These are phyloP conservation scores for Rotaria macrura DNA, from an alignment of 2,888 invertebrate species.

Conservation along the genomic window DNA sequence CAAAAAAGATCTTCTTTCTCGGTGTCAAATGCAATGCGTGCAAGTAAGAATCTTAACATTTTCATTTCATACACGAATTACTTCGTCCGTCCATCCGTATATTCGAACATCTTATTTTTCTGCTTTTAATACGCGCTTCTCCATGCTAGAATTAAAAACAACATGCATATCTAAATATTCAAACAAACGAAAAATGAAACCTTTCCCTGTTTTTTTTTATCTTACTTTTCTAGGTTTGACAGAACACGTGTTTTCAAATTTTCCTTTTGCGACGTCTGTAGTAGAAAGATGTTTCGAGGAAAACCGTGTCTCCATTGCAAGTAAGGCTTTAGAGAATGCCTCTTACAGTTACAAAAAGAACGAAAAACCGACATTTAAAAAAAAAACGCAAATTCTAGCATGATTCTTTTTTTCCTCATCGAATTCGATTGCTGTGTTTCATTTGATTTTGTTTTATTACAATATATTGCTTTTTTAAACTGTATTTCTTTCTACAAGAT, in stretches of 20 bases:
- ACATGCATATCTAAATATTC: too few relatives aligned
- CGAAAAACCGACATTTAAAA: neutral
- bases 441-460: neutral
- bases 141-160: neutral
- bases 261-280: slow-evolving; percentile 14
- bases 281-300: slow-evolving; percentile 1
- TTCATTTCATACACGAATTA: neutral
- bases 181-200: neutral
- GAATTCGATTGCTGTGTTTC: neutral
- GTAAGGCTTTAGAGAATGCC: neutral
- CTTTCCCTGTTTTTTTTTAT: neutral
- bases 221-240: neutral
- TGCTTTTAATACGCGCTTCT: neutral
- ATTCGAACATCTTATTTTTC: neutral
- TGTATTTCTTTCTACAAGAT: neutral
- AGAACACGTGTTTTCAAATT: slow-evolving; percentile 14
- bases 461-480: neutral
- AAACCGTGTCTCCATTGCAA: neutral
- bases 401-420: neutral
- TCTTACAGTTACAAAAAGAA: neutral
- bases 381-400: neutral
- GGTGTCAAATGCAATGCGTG: neutral
- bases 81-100: neutral
- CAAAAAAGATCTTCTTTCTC: neutral
- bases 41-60: neutral